Percentiles rank a stretch among this genome's conserved stretches.
Evolutionary conservation across 2,888 invertebrate genomes (phyloP).

Genomic region (Chymomyza fuscimana): DNA sequence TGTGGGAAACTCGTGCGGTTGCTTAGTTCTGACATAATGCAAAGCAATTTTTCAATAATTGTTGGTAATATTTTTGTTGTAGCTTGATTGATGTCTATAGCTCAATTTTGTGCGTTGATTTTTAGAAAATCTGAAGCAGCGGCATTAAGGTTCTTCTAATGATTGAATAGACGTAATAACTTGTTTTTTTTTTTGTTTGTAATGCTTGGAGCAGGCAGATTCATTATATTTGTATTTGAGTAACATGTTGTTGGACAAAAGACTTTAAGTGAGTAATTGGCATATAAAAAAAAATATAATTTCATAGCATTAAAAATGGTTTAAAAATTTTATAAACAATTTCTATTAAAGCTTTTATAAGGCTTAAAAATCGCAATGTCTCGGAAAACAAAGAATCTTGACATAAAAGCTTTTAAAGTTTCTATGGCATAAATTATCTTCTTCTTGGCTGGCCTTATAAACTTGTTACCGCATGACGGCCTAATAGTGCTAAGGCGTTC

Average conservation of each 20-base stretch:
- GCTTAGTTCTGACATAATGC: constrained; percentile 28
- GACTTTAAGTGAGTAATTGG: background rate
- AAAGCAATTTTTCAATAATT: constrained; percentile 45
- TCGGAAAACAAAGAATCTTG: no score
- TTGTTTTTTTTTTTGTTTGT: background rate
- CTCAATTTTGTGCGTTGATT: constrained; percentile 39
- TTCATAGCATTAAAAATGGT: background rate
- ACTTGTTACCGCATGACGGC: no score
- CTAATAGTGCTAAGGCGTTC: no score
- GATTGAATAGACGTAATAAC: background rate
- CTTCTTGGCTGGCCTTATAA: no score
- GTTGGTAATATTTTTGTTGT: constrained; percentile 18
- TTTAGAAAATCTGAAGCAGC: constrained; percentile 20
- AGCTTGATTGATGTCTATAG: constrained; percentile 50
- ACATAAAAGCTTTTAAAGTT: no score
- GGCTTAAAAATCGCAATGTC: no score
- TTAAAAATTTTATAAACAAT: background rate
- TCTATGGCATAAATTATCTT: no score
- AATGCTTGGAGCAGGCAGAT: background rate
- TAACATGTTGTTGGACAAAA: background rate
- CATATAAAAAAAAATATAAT: background rate
- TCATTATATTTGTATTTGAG: background rate
- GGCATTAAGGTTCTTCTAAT: background rate
- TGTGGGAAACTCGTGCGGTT: background rate
- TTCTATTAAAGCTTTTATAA: no score